phyloP scores from a whole-genome alignment of 2,113 vertebrate genomes.

The Chelonoidis abingdonii region DNA sequence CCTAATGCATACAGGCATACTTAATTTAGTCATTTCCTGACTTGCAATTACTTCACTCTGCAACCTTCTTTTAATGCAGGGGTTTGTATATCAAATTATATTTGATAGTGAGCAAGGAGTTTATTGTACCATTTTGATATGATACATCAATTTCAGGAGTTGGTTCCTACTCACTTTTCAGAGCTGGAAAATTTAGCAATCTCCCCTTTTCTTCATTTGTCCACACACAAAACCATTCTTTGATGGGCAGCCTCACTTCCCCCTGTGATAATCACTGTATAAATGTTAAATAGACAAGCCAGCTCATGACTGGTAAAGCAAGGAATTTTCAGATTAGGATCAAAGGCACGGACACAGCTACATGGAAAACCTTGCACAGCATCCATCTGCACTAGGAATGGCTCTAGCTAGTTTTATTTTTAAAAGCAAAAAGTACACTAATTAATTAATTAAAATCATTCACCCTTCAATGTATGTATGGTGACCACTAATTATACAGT shows the following conservation, averaged over 20 bases:
- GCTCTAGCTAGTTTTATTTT: not conserved
- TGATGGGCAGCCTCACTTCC: not conserved
- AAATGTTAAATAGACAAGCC: not conserved
- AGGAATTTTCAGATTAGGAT: not conserved
- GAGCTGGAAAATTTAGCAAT: not conserved
- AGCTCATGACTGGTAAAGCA: not conserved
- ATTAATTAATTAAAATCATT: not conserved
- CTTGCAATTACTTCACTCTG: not conserved
- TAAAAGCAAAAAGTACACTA: not conserved
- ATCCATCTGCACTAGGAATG: not conserved
- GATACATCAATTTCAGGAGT: slow-evolving; percentile 9
- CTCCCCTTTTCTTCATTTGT: not conserved
- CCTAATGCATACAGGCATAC: not conserved
- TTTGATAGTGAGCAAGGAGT: slow-evolving; percentile 12
- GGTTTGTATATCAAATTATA: not conserved
- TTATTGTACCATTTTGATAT: not conserved
- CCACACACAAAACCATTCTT: not conserved
- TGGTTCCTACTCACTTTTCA: not conserved
- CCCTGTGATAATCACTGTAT: not conserved
- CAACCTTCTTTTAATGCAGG: not conserved
- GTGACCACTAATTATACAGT: not conserved
- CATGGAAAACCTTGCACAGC: not conserved
- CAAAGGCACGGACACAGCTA: not conserved
- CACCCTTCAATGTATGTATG: not conserved
- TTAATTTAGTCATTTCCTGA: not conserved